A percentile compares a stretch with the other conserved stretches of the same genome.
Conservation (phyloP, 2,888 invertebrate species). For the Mycogona germanica region DNA sequence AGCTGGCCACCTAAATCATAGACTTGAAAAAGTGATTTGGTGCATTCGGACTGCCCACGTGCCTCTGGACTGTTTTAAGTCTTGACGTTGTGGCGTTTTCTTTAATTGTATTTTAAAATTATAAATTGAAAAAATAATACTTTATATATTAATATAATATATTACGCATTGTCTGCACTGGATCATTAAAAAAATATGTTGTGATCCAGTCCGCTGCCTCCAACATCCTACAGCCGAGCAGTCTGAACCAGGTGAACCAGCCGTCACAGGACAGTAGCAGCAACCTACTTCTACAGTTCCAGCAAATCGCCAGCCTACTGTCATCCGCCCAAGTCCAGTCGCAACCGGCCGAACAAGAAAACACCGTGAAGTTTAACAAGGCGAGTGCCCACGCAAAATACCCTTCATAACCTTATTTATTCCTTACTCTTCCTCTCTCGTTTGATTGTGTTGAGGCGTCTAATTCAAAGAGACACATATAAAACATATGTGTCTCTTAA, state of each 20-base stretch:
- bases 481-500: background rate
- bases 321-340: constrained; percentile 6
- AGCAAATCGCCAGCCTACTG: constrained; percentile 39
- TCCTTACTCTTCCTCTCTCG: background rate
- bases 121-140: too few relatives aligned
- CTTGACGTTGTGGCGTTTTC: background rate
- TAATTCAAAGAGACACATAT: background rate
- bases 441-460: background rate
- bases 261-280: constrained; percentile 26
- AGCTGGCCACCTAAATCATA: too few relatives aligned
- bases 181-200: background rate
- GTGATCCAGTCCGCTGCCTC: background rate
- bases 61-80: too few relatives aligned
- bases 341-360: constrained; percentile 20
- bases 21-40: too few relatives aligned
- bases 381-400: background rate
- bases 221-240: background rate
- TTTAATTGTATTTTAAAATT: too few relatives aligned
- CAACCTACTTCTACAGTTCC: constrained; percentile 41
- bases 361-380: constrained; percentile 25
- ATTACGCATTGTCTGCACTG: background rate
- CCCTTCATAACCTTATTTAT: too few relatives aligned
- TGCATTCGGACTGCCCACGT: too few relatives aligned
- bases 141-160: too few relatives aligned
- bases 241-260: background rate